Evolutionary conservation across 2,888 invertebrate genomes (phyloP), one percentile per base, ranked within the genome.

Genomic region (Cerceris rybyensis): DNA sequence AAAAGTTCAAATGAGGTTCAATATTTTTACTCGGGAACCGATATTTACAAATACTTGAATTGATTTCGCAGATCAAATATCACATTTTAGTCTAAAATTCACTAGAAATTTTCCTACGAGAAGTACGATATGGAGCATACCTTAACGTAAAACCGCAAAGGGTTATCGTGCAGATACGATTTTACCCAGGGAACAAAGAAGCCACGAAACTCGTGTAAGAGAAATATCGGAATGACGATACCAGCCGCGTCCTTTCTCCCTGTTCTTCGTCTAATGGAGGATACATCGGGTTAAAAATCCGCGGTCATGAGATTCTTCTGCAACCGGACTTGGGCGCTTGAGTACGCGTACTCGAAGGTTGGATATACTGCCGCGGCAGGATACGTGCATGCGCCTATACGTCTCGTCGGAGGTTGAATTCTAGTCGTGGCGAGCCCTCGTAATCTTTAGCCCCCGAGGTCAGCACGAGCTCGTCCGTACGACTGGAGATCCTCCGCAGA

Each of bases 371-470:
- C 17, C 54, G 46, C 54, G 58, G 57, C 16, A 16, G 46, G 17
- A 17, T 64, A 61, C 52, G 69, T 61, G 67, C 59, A 68, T 42
- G 74, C 66, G 72, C 61, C 75, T 82, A 75, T 70, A 78, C 66
- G 73, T 76, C 75, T 83, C 70, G 71, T 46, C 42, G 64, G 81
- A 70, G 86, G 70, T 82, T 84, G 86, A 87, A 87, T 89, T 89
- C 88, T 88, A 90, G 87, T 82, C 81, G 80, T 75, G 86, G 85
- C 84, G 79, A 89, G 89, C 87, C 87, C 88, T 86, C 86, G 88
- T 90, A 90, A 90, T 90, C 90, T 89, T 88, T 89, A 89, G 88
- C 89, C 89, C 89, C 84, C 85, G 89, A 89, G 90, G 90, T 90
- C 89, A 90, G 87, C 90, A 87, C 86, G 83, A 81, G 85, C 86